Evolutionary conservation across 2,113 vertebrate genomes (phyloP), one percentile per base, ranked within the genome.

Genomic region (Piprites chloris): DNA sequence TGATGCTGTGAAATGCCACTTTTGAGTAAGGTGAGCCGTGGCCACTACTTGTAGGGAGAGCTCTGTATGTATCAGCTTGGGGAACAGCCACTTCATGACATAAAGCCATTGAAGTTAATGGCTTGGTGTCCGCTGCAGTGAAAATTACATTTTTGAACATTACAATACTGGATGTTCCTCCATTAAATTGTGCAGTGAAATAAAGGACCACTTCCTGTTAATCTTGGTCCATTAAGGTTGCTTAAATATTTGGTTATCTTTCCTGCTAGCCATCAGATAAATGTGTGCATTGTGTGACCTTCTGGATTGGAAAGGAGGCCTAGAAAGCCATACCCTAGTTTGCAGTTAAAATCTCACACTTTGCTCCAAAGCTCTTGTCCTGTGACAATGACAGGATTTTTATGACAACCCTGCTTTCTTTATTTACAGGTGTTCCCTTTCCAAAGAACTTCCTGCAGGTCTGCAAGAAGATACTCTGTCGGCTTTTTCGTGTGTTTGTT

Each of bases 361-460:
- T 87, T 46, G 5, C 20, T 82, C 35, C 69, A 76, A 50, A 66
- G n/a, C 20, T 52, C 21, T 53, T 79, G 26, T 72, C 26, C 37
- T 68, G n/a, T 28, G 11, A 85, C 23, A 20, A 24, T 88, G n/a
- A 55, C 13, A 78, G 72, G 16, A 65, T 66, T 33, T 13, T 75
- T 59, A 39, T 93, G 69, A 89, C 67, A 80, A 23, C 26, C 7
- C 49, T 85, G 11, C 30, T 61, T 81, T 94, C 87, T 96, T 33
- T 95, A 6, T 91, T 94, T 49, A 55, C 87, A 99, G 98, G 98
- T 72, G 98, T 99, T 68, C 98, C 98, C 9, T 99, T 99, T 93
- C 98, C 98, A 50, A 99, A 98, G 98, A 99, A 99, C 95, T 99
- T 99, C 86, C 98, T 98, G 83, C 98, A 98, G 89, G 98, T 99